phyloP scores from a whole-genome alignment of 53 echinoderm and acorn worm genomes.

The Patiria pectinifera region DNA sequence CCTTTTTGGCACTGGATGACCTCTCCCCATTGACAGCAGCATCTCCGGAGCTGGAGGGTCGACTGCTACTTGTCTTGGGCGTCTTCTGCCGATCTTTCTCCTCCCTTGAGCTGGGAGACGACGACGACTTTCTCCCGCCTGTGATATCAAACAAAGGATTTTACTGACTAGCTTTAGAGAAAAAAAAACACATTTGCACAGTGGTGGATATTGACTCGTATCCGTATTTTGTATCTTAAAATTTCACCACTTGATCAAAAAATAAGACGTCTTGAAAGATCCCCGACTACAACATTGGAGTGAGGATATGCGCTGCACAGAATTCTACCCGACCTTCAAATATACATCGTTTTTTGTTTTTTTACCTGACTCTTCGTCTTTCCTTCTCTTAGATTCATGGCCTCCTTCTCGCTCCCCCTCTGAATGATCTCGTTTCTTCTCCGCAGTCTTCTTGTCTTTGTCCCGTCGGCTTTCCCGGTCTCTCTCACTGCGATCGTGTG shows the following conservation, averaged over 20 bases:
- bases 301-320: too few species aligned
- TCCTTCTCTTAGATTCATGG: conserved; percentile 81
- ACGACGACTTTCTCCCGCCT: conserved; percentile 22
- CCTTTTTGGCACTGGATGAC: conserved; percentile 54
- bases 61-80: conserved; percentile 45
- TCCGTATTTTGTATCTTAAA: too few species aligned
- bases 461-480: conserved; percentile 62
- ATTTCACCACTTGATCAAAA: too few species aligned
- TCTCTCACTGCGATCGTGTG: conserved; percentile 65
- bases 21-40: conserved; percentile 74
- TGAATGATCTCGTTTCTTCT: conserved; percentile 68
- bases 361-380: conserved; percentile 75
- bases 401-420: conserved; percentile 55
- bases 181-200: too few species aligned
- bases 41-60: conserved; percentile 70
- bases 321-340: too few species aligned
- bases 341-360: too few species aligned
- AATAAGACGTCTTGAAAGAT: too few species aligned
- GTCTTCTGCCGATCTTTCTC: conserved; percentile 57
- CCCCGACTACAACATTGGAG: too few species aligned
- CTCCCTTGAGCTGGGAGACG: conserved; percentile 51
- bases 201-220: too few species aligned
- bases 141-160: not conserved
- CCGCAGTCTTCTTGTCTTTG: conserved; percentile 63
- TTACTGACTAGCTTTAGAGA: too few species aligned